Percentiles rank a stretch among this genome's conserved stretches.
Conservation (phyloP, 2,113 vertebrate species). For the Neogobius melanostomus region DNA sequence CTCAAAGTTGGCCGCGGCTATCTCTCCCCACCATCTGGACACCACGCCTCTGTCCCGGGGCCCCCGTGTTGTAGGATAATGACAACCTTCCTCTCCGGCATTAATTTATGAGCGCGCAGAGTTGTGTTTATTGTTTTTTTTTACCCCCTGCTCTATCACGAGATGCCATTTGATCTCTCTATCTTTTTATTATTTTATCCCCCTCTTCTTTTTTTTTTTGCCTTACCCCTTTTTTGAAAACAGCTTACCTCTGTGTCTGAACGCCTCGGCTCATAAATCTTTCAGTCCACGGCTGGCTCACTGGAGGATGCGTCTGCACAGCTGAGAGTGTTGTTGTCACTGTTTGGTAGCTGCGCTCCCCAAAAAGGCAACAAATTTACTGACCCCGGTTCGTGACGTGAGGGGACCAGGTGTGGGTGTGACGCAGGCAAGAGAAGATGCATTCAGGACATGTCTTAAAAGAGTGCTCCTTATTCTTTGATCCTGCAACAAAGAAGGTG, state of each 20-base stretch:
- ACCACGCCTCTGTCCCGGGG: constrained; percentile 90
- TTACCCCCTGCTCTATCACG: constrained; percentile 83
- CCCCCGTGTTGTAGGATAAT: constrained; percentile 85
- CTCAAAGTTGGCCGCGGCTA: constrained; percentile 88
- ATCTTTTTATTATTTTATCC: constrained; percentile 72
- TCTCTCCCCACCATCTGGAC: constrained; percentile 90
- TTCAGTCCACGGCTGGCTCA: constrained; percentile 80
- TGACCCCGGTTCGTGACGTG: constrained; percentile 14
- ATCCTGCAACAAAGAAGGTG: background rate
- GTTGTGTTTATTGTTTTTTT: constrained; percentile 77
- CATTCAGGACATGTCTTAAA: background rate
- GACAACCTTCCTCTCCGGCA: constrained; percentile 91
- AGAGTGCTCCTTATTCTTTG: background rate
- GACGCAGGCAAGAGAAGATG: background rate
- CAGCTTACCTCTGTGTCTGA: constrained; percentile 85
- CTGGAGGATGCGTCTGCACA: constrained; percentile 82
- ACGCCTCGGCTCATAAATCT: constrained; percentile 90
- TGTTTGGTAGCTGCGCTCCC: constrained; percentile 14
- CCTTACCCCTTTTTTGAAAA: constrained; percentile 56
- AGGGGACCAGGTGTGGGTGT: background rate
- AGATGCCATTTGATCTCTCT: constrained; percentile 89
- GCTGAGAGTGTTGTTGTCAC: constrained; percentile 34
- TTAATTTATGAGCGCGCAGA: constrained; percentile 87
- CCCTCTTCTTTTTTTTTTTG: constrained; percentile 68
- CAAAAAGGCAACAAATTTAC: constrained; percentile 10